Percentiles rank a stretch among this genome's conserved stretches.
Conservation (phyloP, 2,888 invertebrate genomes). For the Coenonympha glycerion region DNA sequence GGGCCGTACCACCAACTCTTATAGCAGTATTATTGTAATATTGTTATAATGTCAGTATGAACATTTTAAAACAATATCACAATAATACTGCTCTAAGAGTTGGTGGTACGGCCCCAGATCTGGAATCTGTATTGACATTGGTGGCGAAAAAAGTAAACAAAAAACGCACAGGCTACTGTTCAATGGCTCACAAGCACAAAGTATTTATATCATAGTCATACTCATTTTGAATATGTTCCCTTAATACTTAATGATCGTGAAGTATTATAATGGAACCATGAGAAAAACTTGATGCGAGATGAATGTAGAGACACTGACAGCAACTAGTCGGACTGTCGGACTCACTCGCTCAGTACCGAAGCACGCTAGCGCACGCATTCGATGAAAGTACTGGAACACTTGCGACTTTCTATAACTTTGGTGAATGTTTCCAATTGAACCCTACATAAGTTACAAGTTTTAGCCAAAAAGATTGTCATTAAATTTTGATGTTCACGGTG, state of each 20-base stretch:
- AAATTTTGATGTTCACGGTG: slow-evolving; percentile 3
- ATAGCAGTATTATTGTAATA: no score
- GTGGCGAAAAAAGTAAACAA: no score
- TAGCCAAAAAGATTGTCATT: not conserved
- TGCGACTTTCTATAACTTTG: slow-evolving; percentile 57
- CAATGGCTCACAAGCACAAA: no score
- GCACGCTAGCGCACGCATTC: slow-evolving; percentile 60
- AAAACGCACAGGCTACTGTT: no score
- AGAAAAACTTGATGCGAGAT: slow-evolving; percentile 17
- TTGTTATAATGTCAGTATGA: no score
- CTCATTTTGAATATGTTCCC: no score
- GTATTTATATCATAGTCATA: no score
- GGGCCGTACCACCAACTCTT: no score
- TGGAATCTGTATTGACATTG: no score
- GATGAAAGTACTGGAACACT: slow-evolving; percentile 57
- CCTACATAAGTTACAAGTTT: slow-evolving; percentile 10
- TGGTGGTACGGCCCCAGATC: no score
- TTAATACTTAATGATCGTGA: not conserved
- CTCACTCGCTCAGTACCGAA: slow-evolving; percentile 53
- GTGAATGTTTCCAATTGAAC: slow-evolving; percentile 33
- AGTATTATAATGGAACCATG: slow-evolving; percentile 6
- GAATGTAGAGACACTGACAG: slow-evolving; percentile 23
- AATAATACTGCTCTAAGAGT: no score
- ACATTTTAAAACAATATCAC: no score
- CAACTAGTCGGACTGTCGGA: slow-evolving; percentile 39